Conservation (phyloP, 2,888 invertebrate genomes). For the Drosophila dives region DNA sequence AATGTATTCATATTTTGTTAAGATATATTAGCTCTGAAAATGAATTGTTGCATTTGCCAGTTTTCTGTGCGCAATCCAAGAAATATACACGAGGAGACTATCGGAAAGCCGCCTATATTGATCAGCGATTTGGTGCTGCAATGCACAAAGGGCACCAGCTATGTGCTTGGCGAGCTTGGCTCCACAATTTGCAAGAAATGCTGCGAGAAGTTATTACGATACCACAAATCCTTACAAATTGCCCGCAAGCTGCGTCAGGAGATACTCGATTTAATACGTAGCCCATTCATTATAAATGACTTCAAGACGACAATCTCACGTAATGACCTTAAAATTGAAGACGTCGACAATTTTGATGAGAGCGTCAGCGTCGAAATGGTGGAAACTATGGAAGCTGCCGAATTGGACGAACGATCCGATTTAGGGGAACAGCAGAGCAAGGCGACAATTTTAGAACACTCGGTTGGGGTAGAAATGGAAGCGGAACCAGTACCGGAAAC, state of each 20-base stretch:
- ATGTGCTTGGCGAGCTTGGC: constrained; percentile 44
- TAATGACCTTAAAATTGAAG: constrained; percentile 40
- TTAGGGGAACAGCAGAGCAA: background rate
- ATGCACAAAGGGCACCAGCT: constrained; percentile 65
- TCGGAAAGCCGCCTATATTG: constrained; percentile 67
- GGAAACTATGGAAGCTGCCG: constrained; percentile 31
- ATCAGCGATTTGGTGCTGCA: constrained; percentile 68
- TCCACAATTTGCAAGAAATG: constrained; percentile 72
- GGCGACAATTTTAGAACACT: constrained; percentile 17
- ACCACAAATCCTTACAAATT: constrained; percentile 69
- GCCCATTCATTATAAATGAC: constrained; percentile 59
- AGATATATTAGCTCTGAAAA: constrained; percentile 38
- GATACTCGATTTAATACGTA: constrained; percentile 64
- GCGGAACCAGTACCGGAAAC: constrained; percentile 26
- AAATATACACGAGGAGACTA: constrained; percentile 63
- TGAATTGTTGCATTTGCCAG: constrained; percentile 76
- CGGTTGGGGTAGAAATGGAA: constrained; percentile 21
- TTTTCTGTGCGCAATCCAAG: constrained; percentile 65
- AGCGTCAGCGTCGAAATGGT: constrained; percentile 31
- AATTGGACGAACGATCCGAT: constrained; percentile 31
- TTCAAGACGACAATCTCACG: constrained; percentile 43
- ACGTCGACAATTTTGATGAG: constrained; percentile 44
- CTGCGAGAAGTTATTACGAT: constrained; percentile 64
- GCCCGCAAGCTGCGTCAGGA: constrained; percentile 67
- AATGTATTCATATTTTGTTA: constrained; percentile 36